phyloP scores from a whole-genome alignment of 2,888 invertebrate genomes.

The Plebejus melissa region DNA sequence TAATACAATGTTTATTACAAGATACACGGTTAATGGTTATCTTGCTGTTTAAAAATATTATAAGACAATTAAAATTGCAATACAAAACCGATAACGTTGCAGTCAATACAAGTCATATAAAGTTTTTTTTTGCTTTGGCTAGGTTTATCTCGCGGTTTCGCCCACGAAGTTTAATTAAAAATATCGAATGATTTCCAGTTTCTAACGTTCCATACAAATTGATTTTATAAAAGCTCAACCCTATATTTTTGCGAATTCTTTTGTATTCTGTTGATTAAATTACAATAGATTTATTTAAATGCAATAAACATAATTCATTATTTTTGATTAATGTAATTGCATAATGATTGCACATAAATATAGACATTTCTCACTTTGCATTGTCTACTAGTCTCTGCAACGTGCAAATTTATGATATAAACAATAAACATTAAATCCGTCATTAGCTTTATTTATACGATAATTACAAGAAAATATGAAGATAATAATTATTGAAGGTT shows the following conservation, averaged over 20 bases:
- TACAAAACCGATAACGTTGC: neutral
- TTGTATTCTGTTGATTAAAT: neutral
- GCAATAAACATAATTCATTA: too few relatives aligned
- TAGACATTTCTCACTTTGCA: neutral
- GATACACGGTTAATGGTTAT: neutral
- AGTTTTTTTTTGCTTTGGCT: neutral
- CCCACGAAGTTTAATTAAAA: neutral
- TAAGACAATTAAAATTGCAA: slow-evolving; percentile 1
- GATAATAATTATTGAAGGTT: neutral
- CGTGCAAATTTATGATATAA: neutral
- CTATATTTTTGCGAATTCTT: neutral
- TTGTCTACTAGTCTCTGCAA: neutral
- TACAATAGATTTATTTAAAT: too few relatives aligned
- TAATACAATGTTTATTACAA: neutral
- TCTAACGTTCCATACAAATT: neutral
- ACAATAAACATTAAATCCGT: neutral
- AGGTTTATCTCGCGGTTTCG: neutral
- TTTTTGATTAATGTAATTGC: too few relatives aligned
- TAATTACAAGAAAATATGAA: neutral
- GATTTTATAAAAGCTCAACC: neutral
- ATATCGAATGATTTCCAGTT: neutral
- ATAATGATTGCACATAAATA: neutral
- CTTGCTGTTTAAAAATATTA: neutral
- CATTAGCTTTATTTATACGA: neutral
- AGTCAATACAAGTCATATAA: neutral